These are phyloP conservation scores for Paramisgurnus dabryanus DNA, from an alignment of 2,113 vertebrate species.

Conservation along the genomic window DNA sequence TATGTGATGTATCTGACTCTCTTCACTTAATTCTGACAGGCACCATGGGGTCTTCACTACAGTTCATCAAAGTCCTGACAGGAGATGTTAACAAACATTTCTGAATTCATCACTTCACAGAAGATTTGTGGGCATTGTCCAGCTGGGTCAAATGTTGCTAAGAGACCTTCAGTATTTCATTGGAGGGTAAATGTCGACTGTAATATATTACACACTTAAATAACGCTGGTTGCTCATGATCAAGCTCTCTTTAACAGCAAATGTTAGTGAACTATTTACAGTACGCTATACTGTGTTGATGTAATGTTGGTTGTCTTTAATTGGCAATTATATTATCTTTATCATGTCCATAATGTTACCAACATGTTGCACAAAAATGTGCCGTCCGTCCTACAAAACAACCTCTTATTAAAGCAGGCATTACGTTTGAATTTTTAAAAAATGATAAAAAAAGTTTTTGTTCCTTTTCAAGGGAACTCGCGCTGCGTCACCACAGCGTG, in stretches of 20 bases:
- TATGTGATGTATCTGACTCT: constrained; percentile 16
- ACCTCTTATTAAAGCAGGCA: too few relatives aligned
- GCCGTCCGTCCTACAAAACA: too few relatives aligned
- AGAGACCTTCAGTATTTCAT: constrained; percentile 12
- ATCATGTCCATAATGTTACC: too few relatives aligned
- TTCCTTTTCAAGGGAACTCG: too few relatives aligned
- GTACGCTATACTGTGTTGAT: not conserved
- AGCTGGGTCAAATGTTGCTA: not conserved
- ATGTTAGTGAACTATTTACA: not conserved
- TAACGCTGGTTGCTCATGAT: not conserved
- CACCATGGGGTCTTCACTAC: not conserved
- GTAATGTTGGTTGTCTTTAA: not conserved
- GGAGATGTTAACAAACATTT: constrained; percentile 34
- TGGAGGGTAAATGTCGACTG: not conserved
- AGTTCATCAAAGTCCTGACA: constrained; percentile 30
- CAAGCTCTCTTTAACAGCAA: not conserved
- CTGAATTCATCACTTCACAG: constrained; percentile 17
- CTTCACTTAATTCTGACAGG: not conserved
- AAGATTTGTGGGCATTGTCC: constrained; percentile 4
- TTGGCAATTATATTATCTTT: too few relatives aligned
- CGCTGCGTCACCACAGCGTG: too few relatives aligned
- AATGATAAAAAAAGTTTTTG: too few relatives aligned
- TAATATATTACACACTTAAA: not conserved
- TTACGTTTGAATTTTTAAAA: too few relatives aligned
- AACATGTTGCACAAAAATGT: too few relatives aligned